phyloP scores from a whole-genome alignment of 2,113 vertebrate species.

The Dolichallabes microphthalmus region DNA sequence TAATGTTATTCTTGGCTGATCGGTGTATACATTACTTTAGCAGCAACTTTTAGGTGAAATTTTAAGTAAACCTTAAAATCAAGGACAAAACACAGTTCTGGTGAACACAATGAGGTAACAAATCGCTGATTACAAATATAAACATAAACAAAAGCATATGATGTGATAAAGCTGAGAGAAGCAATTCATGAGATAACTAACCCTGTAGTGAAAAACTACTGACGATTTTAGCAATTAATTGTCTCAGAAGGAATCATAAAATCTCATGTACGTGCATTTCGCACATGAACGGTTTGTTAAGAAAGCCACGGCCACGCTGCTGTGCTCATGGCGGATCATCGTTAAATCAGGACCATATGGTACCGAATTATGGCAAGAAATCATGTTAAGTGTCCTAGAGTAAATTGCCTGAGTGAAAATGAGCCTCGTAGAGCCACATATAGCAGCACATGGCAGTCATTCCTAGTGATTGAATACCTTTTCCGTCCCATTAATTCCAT shows the following conservation, averaged over 20 bases:
- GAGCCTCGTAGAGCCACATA: slow-evolving; percentile 36
- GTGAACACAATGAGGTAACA: background rate
- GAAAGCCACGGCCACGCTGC: background rate
- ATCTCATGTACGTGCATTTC: background rate
- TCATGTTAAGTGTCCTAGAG: slow-evolving; percentile 16
- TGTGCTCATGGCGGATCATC: slow-evolving; percentile 12
- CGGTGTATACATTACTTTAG: background rate
- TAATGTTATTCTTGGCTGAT: no score
- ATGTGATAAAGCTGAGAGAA: background rate
- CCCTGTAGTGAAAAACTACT: background rate
- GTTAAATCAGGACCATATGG: background rate
- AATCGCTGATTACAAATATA: background rate
- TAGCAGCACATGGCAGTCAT: slow-evolving; percentile 14
- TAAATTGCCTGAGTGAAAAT: slow-evolving; percentile 35
- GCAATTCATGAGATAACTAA: background rate
- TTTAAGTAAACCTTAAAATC: background rate
- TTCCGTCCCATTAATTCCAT: slow-evolving; percentile 53
- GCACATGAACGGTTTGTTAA: background rate
- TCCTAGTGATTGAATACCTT: slow-evolving; percentile 19
- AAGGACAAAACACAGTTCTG: background rate
- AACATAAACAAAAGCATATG: background rate
- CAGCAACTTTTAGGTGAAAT: background rate
- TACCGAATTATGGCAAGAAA: slow-evolving; percentile 14
- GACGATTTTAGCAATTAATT: background rate
- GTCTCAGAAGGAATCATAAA: background rate